These are phyloP conservation scores for Cariama cristata DNA, from an alignment of 2,113 vertebrate species.

Conservation along the genomic window DNA sequence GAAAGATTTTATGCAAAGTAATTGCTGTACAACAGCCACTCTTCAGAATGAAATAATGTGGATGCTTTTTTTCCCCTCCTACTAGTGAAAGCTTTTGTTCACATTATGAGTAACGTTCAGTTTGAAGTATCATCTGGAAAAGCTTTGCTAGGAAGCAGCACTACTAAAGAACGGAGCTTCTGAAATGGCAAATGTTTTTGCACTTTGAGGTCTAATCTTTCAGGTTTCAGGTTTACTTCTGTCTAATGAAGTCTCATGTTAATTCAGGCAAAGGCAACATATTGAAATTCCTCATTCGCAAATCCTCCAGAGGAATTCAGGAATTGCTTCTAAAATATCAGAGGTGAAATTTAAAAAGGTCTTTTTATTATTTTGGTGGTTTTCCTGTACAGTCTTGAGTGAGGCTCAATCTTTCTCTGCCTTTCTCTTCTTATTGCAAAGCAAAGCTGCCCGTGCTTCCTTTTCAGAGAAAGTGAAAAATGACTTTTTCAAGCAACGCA, in stretches of 20 bases:
- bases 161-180: neutral
- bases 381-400: neutral
- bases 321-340: neutral
- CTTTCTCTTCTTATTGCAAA: neutral
- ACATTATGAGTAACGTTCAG: neutral
- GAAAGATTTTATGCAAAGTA: conserved; percentile 64
- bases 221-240: neutral
- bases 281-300: neutral
- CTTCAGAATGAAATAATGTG: conserved; percentile 36
- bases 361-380: neutral
- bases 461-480: neutral
- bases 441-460: neutral
- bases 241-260: conserved; percentile 16
- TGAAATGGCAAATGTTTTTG: neutral
- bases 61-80: neutral
- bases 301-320: neutral
- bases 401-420: neutral
- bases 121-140: neutral
- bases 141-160: neutral
- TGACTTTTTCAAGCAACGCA: neutral
- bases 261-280: neutral
- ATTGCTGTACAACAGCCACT: conserved; percentile 49
- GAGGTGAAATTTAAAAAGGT: conserved; percentile 3
- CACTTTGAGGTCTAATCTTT: neutral
- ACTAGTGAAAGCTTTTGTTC: neutral